These are phyloP conservation scores for Drosophila lini DNA, from an alignment of 1,140 invertebrate species.

Conservation along the genomic window DNA sequence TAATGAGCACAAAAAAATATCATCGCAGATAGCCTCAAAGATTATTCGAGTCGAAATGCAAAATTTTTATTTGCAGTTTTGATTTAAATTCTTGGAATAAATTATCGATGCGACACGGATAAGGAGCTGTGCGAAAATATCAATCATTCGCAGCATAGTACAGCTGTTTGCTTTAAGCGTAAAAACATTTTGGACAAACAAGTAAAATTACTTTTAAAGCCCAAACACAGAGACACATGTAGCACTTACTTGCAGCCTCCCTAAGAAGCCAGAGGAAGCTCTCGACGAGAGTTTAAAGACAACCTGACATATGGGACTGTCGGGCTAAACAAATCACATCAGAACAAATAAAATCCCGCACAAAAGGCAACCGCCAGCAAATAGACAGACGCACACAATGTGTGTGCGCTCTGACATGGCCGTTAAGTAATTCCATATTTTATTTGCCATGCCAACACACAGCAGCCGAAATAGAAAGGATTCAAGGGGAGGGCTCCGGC, in stretches of 20 bases:
- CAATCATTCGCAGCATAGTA: slow-evolving; percentile 57
- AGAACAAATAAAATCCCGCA: slow-evolving; percentile 75
- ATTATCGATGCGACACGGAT: slow-evolving; percentile 28
- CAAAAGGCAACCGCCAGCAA: slow-evolving; percentile 71
- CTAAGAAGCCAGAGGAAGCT: slow-evolving; percentile 16
- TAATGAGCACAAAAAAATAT: slow-evolving; percentile 27
- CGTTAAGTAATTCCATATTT: slow-evolving; percentile 82
- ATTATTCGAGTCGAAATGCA: slow-evolving; percentile 8
- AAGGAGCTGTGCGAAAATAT: slow-evolving; percentile 45
- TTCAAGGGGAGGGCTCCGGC: not conserved
- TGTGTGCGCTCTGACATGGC: slow-evolving; percentile 45
- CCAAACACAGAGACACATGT: slow-evolving; percentile 58
- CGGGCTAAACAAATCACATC: slow-evolving; percentile 77
- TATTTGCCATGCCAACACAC: slow-evolving; percentile 60
- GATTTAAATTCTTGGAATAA: slow-evolving; percentile 15
- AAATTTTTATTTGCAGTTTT: slow-evolving; percentile 35
- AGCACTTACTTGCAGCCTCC: slow-evolving; percentile 42
- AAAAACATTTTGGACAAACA: slow-evolving; percentile 61
- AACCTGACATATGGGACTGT: slow-evolving; percentile 59
- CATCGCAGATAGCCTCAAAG: slow-evolving; percentile 29
- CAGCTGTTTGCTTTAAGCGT: slow-evolving; percentile 49
- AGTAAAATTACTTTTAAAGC: slow-evolving; percentile 76
- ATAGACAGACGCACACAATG: slow-evolving; percentile 58
- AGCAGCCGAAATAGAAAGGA: slow-evolving; percentile 52
- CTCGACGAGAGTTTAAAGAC: slow-evolving; percentile 67